Percentiles rank a stretch among this genome's conserved stretches.
These are phyloP conservation scores for Mohoua ochrocephala DNA, from an alignment of 2,113 vertebrate genomes.

Conservation along the genomic window DNA sequence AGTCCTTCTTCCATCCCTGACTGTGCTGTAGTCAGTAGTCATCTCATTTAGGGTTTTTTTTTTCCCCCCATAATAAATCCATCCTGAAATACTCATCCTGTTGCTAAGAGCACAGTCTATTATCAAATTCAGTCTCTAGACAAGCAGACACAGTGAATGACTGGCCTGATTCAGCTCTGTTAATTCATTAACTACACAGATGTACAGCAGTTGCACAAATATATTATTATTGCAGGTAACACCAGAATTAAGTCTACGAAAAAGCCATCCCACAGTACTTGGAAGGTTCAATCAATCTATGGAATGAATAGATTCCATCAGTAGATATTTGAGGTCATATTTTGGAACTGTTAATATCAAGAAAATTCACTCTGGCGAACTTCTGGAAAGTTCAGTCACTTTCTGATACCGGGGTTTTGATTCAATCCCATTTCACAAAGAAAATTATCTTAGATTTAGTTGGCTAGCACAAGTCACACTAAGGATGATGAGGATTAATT, in stretches of 20 bases:
- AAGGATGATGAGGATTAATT: background rate
- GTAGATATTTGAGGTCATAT: background rate
- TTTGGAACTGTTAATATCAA: background rate
- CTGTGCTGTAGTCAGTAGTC: background rate
- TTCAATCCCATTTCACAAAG: background rate
- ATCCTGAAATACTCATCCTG: background rate
- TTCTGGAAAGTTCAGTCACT: background rate
- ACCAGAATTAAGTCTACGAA: background rate
- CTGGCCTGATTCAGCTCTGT: background rate
- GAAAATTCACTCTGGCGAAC: background rate
- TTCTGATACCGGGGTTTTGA: background rate
- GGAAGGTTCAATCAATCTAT: background rate
- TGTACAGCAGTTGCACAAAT: background rate
- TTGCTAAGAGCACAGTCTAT: background rate
- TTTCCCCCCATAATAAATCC: background rate
- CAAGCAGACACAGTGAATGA: background rate
- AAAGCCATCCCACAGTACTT: background rate
- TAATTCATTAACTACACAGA: background rate
- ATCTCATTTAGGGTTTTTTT: background rate
- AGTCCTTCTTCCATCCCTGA: background rate
- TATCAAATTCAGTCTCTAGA: background rate
- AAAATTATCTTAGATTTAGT: background rate
- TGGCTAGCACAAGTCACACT: background rate
- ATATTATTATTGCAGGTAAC: background rate
- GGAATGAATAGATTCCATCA: background rate